Conservation (phyloP, 1,140 invertebrate species). For the Ips nitidus region DNA sequence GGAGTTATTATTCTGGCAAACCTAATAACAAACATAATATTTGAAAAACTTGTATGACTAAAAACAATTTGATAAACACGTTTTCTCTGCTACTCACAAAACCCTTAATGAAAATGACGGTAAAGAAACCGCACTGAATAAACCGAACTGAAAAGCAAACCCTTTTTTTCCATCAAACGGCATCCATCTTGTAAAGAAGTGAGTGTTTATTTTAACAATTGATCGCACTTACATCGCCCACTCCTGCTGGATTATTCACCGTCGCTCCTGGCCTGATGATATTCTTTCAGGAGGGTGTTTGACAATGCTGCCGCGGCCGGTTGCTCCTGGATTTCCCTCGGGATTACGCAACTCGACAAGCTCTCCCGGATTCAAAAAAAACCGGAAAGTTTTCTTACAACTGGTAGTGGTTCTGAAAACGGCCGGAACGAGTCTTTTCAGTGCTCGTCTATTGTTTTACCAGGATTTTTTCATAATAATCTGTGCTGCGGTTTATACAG, state of each 20-base stretch:
- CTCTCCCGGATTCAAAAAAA: constrained; percentile 16
- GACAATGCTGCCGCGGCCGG: constrained; percentile 34
- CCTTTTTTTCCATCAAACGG: constrained; percentile 3
- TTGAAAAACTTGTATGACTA: no score
- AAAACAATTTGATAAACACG: no score
- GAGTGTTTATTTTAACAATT: constrained; percentile 33
- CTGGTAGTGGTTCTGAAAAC: constrained; percentile 15
- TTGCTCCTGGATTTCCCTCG: constrained; percentile 33
- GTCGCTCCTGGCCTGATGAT: constrained; percentile 25
- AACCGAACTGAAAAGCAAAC: not conserved
- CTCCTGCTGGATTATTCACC: constrained; percentile 31
- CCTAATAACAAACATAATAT: no score
- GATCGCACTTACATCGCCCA: constrained; percentile 31
- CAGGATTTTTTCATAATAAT: not conserved
- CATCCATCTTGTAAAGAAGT: constrained; percentile 22
- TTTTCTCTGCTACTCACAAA: no score
- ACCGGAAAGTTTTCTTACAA: constrained; percentile 13
- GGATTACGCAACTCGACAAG: constrained; percentile 21
- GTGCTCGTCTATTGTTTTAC: not conserved
- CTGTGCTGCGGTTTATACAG: no score
- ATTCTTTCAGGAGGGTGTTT: constrained; percentile 38
- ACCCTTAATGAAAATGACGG: no score
- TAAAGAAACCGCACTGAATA: no score
- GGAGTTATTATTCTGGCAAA: no score
- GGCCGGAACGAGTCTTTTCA: constrained; percentile 27